phyloP scores from a whole-genome alignment of 2,888 invertebrate genomes.

The Dusona sp. region DNA sequence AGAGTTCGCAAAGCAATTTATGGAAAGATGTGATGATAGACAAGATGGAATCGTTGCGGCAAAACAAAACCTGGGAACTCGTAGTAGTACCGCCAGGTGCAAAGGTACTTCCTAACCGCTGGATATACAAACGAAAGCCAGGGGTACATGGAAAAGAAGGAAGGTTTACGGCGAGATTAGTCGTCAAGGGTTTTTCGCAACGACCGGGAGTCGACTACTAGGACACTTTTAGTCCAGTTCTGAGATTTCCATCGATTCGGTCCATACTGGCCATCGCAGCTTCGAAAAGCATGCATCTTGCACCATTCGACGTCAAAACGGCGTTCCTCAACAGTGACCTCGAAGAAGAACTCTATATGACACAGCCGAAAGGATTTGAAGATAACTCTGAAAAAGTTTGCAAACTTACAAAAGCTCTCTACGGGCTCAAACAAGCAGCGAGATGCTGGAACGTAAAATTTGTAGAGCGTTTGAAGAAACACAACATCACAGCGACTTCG shows the following conservation, averaged over 20 bases:
- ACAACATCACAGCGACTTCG: slow-evolving; percentile 67
- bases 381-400: slow-evolving; percentile 67
- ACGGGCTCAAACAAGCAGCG: slow-evolving; percentile 77
- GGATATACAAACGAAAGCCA: slow-evolving; percentile 71
- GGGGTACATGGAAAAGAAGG: slow-evolving; percentile 36
- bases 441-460: slow-evolving; percentile 75
- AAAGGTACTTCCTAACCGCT: slow-evolving; percentile 61
- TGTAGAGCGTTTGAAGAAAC: slow-evolving; percentile 67
- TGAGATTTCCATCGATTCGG: slow-evolving; percentile 73
- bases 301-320: slow-evolving; percentile 77
- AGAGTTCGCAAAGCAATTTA: slow-evolving; percentile 62
- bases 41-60: slow-evolving; percentile 31
- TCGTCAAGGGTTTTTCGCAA: slow-evolving; percentile 59
- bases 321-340: slow-evolving; percentile 77
- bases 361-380: slow-evolving; percentile 72
- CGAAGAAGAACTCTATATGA: slow-evolving; percentile 78
- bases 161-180: slow-evolving; percentile 74
- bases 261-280: slow-evolving; percentile 73
- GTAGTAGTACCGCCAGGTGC: slow-evolving; percentile 1
- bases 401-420: slow-evolving; percentile 73
- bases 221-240: slow-evolving; percentile 77
- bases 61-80: slow-evolving; percentile 53
- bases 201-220: slow-evolving; percentile 73
- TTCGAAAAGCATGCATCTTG: slow-evolving; percentile 67
- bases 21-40: slow-evolving; percentile 60